Conservation (phyloP, 2,113 vertebrate species). For the Mormyrus iriodes region DNA sequence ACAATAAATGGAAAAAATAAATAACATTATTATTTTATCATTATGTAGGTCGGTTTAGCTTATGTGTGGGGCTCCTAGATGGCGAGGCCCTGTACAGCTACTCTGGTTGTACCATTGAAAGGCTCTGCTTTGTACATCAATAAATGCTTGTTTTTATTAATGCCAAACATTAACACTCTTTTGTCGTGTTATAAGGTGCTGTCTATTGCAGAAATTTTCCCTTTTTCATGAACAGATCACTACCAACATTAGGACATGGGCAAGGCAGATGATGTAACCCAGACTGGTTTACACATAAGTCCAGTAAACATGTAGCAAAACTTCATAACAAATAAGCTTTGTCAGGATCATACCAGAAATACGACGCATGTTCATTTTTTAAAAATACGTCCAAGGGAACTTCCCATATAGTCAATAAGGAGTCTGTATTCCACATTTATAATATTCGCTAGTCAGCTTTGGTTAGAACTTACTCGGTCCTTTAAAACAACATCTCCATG, state of each 20-base stretch:
- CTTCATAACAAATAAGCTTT: background rate
- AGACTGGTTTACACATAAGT: background rate
- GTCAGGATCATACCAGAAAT: background rate
- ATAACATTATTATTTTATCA: background rate
- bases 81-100: background rate
- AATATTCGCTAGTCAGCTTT: background rate
- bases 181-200: background rate
- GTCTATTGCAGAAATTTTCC: background rate
- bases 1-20: background rate
- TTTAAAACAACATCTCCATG: background rate
- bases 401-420: background rate
- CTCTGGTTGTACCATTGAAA: too few relatives aligned
- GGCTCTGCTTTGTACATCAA: background rate
- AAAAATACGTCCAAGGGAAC: background rate
- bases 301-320: background rate
- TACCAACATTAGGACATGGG: background rate
- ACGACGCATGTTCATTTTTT: background rate
- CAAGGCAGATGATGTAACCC: background rate
- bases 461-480: background rate
- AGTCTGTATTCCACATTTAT: background rate
- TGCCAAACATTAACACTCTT: background rate
- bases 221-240: background rate
- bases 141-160: background rate
- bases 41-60: background rate
- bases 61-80: background rate